A percentile compares a stretch with the other conserved stretches of the same genome.
These are phyloP conservation scores for Brenthis hecate DNA, from an alignment of 2,888 invertebrate genomes.

Conservation along the genomic window DNA sequence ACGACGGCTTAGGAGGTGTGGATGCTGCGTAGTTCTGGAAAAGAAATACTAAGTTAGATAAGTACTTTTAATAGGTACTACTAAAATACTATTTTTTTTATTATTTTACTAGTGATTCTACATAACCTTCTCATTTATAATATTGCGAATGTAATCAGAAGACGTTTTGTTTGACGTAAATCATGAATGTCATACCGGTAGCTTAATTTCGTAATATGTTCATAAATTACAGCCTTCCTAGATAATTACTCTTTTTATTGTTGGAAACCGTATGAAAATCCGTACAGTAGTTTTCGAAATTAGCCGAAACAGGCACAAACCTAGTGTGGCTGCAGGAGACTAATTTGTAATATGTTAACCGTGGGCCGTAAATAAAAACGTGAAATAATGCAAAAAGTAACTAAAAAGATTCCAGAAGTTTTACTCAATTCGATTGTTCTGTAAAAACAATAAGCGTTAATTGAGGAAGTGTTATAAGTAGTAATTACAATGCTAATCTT, in stretches of 20 bases:
- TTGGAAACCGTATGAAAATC: no score
- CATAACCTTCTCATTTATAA: neutral
- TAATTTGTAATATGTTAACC: no score
- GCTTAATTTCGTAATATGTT: no score
- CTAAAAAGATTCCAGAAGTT: neutral
- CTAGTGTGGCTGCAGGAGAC: no score
- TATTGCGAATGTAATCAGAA: no score
- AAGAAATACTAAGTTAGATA: neutral
- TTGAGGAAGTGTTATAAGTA: slow-evolving; percentile 3
- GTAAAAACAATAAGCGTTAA: slow-evolving; percentile 4
- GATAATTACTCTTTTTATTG: no score
- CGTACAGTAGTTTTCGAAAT: no score
- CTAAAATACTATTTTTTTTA: neutral
- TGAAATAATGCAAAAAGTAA: neutral
- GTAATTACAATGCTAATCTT: neutral
- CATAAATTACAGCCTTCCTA: no score
- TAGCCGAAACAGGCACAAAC: no score
- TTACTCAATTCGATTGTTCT: slow-evolving; percentile 1
- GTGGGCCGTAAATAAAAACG: no score
- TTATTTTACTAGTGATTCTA: neutral
- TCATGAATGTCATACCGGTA: no score
- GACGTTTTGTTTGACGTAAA: no score
- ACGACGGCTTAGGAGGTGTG: slow-evolving; percentile 78
- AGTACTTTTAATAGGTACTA: neutral
- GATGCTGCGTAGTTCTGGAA: slow-evolving; percentile 75